phyloP scores from a whole-genome alignment of 2,797 vertebrate genomes.

The Arnoldichthys spilopterus region DNA sequence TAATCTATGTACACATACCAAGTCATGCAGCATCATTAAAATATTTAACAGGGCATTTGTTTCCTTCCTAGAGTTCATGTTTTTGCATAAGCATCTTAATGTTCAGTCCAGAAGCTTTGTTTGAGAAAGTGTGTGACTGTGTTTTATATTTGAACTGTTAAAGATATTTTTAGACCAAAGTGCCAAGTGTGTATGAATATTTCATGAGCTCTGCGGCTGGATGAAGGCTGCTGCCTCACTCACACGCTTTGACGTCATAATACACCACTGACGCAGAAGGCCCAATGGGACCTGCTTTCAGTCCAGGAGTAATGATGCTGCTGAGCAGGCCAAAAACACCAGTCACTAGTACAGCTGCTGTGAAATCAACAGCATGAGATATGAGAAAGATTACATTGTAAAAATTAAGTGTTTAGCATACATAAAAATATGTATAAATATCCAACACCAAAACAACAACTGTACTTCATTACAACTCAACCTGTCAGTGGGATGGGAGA shows the following conservation, averaged over 20 bases:
- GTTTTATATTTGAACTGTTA: background rate
- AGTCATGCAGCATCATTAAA: background rate
- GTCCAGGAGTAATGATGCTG: background rate
- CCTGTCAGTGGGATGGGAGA: no score
- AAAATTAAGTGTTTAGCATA: no score
- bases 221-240: constrained; percentile 11
- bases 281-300: background rate
- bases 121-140: background rate
- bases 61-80: background rate
- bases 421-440: no score
- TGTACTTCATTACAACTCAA: no score
- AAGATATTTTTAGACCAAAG: constrained; percentile 41
- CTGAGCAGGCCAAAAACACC: background rate
- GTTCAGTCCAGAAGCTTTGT: background rate
- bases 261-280: background rate
- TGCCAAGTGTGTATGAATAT: constrained; percentile 42
- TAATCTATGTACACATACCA: background rate
- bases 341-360: no score
- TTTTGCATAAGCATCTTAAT: background rate
- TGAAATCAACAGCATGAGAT: background rate
- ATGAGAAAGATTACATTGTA: background rate
- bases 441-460: no score
- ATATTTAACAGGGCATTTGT: background rate
- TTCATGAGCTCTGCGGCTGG: constrained; percentile 43
- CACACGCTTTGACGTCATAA: constrained; percentile 30